A percentile compares a stretch with the other conserved stretches of the same genome.
Evolutionary conservation across 2,797 vertebrate genomes (phyloP).

Genomic region (Cetoscarus ocellatus): DNA sequence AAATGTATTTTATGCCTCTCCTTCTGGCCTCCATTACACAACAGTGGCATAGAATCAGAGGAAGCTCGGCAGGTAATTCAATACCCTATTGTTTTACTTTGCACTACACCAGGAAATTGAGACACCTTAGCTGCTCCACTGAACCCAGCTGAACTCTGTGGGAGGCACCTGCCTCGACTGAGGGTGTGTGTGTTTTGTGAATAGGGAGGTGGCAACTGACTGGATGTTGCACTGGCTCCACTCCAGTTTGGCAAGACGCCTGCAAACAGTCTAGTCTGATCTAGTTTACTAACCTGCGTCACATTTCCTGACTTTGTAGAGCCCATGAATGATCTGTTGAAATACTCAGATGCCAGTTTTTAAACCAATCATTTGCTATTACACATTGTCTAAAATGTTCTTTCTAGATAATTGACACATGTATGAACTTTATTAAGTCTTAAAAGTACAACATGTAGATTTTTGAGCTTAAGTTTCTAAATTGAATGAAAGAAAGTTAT

Average conservation of each 20-base stretch:
- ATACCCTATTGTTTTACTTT: slow-evolving; percentile 45
- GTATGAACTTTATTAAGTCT: background rate
- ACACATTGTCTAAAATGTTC: background rate
- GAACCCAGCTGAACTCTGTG: slow-evolving; percentile 33
- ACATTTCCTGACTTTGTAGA: background rate
- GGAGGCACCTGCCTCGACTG: slow-evolving; percentile 21
- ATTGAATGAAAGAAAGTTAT: too few relatives aligned
- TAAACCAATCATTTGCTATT: background rate
- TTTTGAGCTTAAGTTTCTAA: too few relatives aligned
- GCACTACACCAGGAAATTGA: slow-evolving; percentile 40
- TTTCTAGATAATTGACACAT: background rate
- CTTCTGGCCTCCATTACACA: slow-evolving; percentile 15
- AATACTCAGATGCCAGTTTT: background rate
- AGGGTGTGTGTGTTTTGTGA: slow-evolving; percentile 17
- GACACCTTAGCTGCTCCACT: slow-evolving; percentile 13
- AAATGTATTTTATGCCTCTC: slow-evolving; percentile 28
- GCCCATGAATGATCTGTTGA: background rate
- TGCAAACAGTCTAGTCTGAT: slow-evolving; percentile 25
- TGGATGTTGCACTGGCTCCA: slow-evolving; percentile 39
- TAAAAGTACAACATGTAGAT: too few relatives aligned
- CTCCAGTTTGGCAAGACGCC: slow-evolving; percentile 38
- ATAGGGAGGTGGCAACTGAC: slow-evolving; percentile 34
- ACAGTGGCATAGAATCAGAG: slow-evolving; percentile 17
- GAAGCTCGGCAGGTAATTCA: slow-evolving; percentile 26
- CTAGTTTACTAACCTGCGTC: slow-evolving; percentile 8